Evolutionary conservation across 2,113 vertebrate genomes (phyloP), one percentile per base, ranked within the genome.

Genomic region (Sisor rabdophorus): DNA sequence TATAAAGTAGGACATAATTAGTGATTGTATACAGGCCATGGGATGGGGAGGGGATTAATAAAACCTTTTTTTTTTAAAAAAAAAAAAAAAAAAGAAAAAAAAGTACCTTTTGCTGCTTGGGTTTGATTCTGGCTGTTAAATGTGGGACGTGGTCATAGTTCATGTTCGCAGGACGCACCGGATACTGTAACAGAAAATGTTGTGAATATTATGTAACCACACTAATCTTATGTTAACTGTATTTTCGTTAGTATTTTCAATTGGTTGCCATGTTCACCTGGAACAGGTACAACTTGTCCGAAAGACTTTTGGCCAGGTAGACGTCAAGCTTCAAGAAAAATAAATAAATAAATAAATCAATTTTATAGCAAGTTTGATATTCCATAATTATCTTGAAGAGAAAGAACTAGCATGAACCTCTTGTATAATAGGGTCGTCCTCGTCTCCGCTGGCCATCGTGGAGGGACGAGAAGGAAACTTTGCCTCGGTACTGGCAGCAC

Each of bases 371-470:
- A 40, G 20, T 56, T 56, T 59, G 56, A 68, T 4, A 40, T 10
- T 15, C 22, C 5, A 65, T 15, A 1, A 53, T 60, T 32, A 10
- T 22, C 2, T 50, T 7, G 22, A 17, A 24, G 7, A 77, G 24
- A 16, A 17, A 19, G 56, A 0, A 24, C 44, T 53, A 13, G 59
- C 2, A 59, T 79, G 15, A 89, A 98, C 97, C 95, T 99, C 96
- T 85, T 98, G 95, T 93, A 99, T 91, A 83, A 99, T 93, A 78
- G 96, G 97, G 88, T 98, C 96, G 82, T 98, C 96, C 81, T 98
- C 96, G 79, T 99, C 97, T 88, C 95, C 94, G 86, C 95, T 98
- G 89, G 96, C 96, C 97, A 99, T 99, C 88, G 86, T 96, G 87
- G 88, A 85, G 71, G 76, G 72, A 79, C 40, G 67, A 79, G 78